Base-by-base conservation (phyloP, 2,888 invertebrate species). In the Leucophenga montana region DNA sequence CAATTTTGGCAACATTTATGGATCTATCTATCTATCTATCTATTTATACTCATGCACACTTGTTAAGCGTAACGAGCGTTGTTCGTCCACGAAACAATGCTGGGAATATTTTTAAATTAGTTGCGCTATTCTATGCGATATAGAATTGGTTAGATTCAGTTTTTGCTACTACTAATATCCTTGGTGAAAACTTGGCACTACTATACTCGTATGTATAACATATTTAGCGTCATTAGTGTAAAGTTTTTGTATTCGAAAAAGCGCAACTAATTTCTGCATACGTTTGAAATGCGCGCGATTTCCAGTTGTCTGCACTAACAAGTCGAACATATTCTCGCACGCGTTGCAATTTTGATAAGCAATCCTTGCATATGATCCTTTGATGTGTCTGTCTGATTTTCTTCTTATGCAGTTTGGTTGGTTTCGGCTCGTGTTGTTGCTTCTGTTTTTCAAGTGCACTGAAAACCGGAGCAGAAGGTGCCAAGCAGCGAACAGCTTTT, bases 301-400 rank as follows among this genome's bases (percentile, higher is more conserved):
- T 77, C 82, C 78, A 77, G 83, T 77, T 78, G 76, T 80, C 72
- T 80, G 83, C 79, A 75, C 85, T 85, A 86, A 88, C 85, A 85
- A 86, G 83, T 85, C 85, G 84, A 86, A 85, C 88, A 87, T 88
- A 88, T 88, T 88, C 79, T 81, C 77, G 81, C 76, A 80, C 76
- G 79, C 77, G 82, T 76, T 83, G 74, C 67, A 56, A 73, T 73
- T 75, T 74, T 68, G 74, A 74, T 73, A 74, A 72, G 75, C 66
- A 56, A 53, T 39, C 54, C 48, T 66, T 64, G 44, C 68, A 61
- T 44, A 39, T 39, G 39, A 39, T 39, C 8, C 39, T 39, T 39
- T 39, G 56, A 56, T 56, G 56, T 22, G 27, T 53, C 53, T 53
- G 16, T 16, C n/a, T 70, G 72, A 71, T 68, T 83, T 74, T 75